A percentile compares a stretch with the other conserved stretches of the same genome.
Conservation (phyloP, 1,140 invertebrate species). For the Phenacoccus solenopsis region DNA sequence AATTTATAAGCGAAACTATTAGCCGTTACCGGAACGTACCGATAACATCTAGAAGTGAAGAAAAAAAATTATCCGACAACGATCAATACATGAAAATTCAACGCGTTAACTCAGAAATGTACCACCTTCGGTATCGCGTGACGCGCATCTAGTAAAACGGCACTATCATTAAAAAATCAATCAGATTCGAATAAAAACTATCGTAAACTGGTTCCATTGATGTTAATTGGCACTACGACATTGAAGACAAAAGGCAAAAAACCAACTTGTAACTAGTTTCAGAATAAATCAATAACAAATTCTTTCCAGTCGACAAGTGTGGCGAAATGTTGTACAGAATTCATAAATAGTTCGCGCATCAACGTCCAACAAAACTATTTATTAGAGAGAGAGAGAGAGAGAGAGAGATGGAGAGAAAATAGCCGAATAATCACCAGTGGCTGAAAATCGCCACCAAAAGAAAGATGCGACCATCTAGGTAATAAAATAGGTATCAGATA, state of each 20-base stretch:
- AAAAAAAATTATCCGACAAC: not conserved
- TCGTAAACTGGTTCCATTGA: not conserved
- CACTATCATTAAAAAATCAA: not conserved
- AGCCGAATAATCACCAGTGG: no score
- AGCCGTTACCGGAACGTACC: not conserved
- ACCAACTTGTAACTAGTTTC: constrained; percentile 1
- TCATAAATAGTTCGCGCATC: no score
- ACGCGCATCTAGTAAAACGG: not conserved
- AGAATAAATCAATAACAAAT: not conserved
- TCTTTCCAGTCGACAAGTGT: not conserved
- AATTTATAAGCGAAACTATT: not conserved
- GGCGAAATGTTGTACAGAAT: not conserved
- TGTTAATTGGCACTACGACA: constrained; percentile 1
- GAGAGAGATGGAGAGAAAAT: no score
- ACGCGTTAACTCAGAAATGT: not conserved
- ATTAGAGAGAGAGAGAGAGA: no score
- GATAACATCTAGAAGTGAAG: not conserved
- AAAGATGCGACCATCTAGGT: no score
- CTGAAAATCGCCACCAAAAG: no score
- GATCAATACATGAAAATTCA: constrained; percentile 3
- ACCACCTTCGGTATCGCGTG: not conserved
- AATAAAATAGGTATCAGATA: no score
- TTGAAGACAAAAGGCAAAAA: not conserved
- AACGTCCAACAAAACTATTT: no score
- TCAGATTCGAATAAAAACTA: constrained; percentile 3